Evolutionary conservation across 2,888 invertebrate species (phyloP), one percentile per base, ranked within the genome.

Genomic region (Drosophila suboccidentalis): DNA sequence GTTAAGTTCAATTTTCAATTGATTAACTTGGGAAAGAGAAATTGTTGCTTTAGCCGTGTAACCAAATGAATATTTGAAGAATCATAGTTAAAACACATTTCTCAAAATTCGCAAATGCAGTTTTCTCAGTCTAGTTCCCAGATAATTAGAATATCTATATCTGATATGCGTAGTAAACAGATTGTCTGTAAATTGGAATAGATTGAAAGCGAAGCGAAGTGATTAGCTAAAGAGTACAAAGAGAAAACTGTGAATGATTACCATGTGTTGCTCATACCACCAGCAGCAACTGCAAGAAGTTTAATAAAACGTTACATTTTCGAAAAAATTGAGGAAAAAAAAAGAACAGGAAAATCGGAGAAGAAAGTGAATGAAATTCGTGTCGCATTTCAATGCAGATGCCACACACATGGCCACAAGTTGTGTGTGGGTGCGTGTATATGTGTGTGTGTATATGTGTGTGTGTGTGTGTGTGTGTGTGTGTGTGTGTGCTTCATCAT

Each of bases 321-420:
- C 72, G 53, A 43, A 59, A 41, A 32, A 32, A 10, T 10, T 26
- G 26, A 26, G 26, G 17, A 38, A 39, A 17, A 9, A 36, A 49
- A 29, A 54, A 41, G 32, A 53, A 59, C 11, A 11, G 13, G 13
- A 19, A 19, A 51, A 26, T 44, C 44, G 8, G 36, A 34, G 34
- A 49, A 19, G 49, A 57, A 43, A 64, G 32, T 58, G 44, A 36
- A 50, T 22, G 36, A 73, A 69, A 69, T 72, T 55, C 59, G 70
- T 76, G 73, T 78, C 69, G 58, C 70, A 78, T 78, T 78, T 78
- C 78, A 62, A 41, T 69, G 72, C 66, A 75, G 75, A 67, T 75
- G 78, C 66, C 64, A 60, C 78, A 64, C 63, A 75, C 67, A 75
- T 60, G 46, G 49, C n/a, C 32, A 50, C 58, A 50, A 47, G 29